Base-by-base conservation (phyloP, 2,888 invertebrate genomes). In the Lasioglossum morio region DNA sequence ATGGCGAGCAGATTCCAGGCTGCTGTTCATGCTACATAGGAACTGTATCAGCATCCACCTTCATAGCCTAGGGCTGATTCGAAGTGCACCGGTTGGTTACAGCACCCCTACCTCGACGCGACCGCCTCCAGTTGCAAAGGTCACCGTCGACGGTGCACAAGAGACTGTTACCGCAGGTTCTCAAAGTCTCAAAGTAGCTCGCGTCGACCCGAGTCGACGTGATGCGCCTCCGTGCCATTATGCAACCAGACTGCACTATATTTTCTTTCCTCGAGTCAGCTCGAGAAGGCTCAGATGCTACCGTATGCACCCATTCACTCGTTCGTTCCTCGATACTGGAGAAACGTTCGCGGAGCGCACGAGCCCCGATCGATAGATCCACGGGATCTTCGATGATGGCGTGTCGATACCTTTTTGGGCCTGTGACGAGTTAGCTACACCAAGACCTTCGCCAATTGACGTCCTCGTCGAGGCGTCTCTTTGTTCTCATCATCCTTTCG, bases 221-320 rank as follows among this genome's bases (percentile, higher is more conserved):
- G 90, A 90, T 90, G 83, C 81, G 83, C 87, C 90, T 89, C 78
- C 73, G 81, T 75, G 77, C 69, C 69, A 86, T 90, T 90, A 90
- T 82, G 90, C 91, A 90, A 90, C 60, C 77, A 70, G 77, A 23
- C 81, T 87, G 90, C 89, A 91, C 91, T 88, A 91, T 91, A 90
- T 90, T 91, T 90, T 87, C 89, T 85, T 90, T 85, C 57, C 84
- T 73, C 75, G 66, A 70, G 72, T 72, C 72, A 74, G 66, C 79
- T 37, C 74, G 84, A 72, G 89, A 82, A 84, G 78, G 73, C 79
- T 82, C 30, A 16, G 8, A 53, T 34, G 90, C 91, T 89, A 91
- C 90, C 84, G 89, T 85, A 34, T 72, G 82, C 81, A 84, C 74
- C 90, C 91, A 87, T 90, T 90, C 90, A 90, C 90, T 90, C 81